phyloP scores from a whole-genome alignment of 2,888 invertebrate species.

The Linyphia triangularis region DNA sequence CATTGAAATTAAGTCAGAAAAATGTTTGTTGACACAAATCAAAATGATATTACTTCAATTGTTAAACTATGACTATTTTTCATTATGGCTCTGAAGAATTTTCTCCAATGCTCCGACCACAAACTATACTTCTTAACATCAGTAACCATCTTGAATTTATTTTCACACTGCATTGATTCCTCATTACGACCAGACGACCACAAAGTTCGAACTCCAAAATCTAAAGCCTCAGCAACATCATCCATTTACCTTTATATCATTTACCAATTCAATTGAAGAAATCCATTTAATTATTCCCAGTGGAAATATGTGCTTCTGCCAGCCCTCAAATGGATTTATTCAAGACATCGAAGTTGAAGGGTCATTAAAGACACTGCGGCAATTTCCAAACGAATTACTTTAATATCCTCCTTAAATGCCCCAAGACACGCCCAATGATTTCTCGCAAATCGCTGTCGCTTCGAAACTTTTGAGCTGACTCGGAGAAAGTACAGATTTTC shows the following conservation, averaged over 20 bases:
- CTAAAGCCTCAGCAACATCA: no score
- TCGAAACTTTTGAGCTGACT: slow-evolving; percentile 29
- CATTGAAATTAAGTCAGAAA: no score
- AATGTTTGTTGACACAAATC: no score
- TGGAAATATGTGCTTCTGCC: background rate
- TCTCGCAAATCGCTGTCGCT: background rate
- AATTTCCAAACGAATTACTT: slow-evolving; percentile 15
- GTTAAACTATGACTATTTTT: no score
- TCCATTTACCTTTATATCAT: background rate
- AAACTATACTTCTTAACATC: no score
- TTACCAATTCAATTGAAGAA: background rate
- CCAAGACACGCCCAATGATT: background rate
- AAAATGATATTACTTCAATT: no score
- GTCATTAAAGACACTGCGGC: slow-evolving; percentile 2
- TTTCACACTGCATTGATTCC: no score
- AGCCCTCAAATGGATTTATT: background rate
- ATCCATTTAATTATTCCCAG: background rate
- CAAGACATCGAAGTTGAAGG: background rate
- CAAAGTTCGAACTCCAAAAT: no score
- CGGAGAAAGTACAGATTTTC: background rate
- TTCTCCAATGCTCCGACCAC: no score
- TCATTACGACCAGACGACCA: no score
- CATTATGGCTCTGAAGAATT: no score
- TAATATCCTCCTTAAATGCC: slow-evolving; percentile 7
- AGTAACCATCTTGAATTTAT: no score